These are phyloP conservation scores for Chrysaora quinquecirrha DNA, from an alignment of 30 jellyfish, hydroid and myxozoan species.

Conservation along the genomic window DNA sequence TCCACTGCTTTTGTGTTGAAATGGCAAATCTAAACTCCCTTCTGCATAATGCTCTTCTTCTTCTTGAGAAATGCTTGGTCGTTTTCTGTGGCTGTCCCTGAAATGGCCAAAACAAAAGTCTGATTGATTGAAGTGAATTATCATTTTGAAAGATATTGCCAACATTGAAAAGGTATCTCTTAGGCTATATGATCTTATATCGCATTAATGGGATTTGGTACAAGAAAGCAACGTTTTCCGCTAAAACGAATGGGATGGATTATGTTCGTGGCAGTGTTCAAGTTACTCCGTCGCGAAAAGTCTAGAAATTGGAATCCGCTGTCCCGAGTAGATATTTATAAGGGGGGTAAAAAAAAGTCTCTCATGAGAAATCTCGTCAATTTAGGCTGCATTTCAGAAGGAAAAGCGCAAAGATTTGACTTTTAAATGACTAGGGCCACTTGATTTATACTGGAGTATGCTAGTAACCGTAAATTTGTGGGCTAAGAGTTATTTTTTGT, in stretches of 20 bases:
- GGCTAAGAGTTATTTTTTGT: neutral
- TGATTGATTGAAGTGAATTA: neutral
- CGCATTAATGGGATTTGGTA: neutral
- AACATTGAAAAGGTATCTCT: neutral
- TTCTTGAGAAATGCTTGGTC: slow-evolving; percentile 49
- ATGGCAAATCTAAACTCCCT: slow-evolving; percentile 37
- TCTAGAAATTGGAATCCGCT: too few relatives aligned
- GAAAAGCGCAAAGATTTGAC: too few relatives aligned
- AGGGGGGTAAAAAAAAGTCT: too few relatives aligned
- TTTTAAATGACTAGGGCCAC: too few relatives aligned
- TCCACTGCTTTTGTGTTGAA: slow-evolving; percentile 18
- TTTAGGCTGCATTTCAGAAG: too few relatives aligned
- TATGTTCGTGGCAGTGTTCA: neutral
- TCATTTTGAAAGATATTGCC: neutral
- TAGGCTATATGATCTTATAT: neutral
- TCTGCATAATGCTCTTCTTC: slow-evolving; percentile 46
- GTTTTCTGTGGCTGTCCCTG: slow-evolving; percentile 64
- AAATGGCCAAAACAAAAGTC: too few relatives aligned
- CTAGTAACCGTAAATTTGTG: neutral
- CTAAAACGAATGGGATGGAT: neutral
- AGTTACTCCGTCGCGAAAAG: too few relatives aligned
- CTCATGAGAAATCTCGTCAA: too few relatives aligned
- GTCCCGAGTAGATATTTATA: too few relatives aligned
- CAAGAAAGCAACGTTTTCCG: neutral
- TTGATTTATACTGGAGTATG: neutral